These are phyloP conservation scores for Pelobates cultripes DNA, from an alignment of 2,797 vertebrate genomes.

Conservation along the genomic window DNA sequence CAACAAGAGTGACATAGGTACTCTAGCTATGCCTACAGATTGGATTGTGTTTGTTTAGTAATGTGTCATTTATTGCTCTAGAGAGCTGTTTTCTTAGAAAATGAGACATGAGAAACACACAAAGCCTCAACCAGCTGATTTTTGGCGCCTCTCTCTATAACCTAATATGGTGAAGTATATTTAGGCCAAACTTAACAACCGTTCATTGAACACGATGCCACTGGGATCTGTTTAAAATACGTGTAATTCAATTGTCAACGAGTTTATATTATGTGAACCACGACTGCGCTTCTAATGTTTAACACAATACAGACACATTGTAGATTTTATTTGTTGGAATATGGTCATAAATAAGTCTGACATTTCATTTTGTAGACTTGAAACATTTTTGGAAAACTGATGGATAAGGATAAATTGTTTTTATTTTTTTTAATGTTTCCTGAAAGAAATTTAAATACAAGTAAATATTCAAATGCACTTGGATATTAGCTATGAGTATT, in stretches of 20 bases:
- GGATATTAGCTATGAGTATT: no score
- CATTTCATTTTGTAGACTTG: constrained; percentile 19
- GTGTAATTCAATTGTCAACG: constrained; percentile 48
- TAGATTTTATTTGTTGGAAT: neutral
- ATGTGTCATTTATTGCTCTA: constrained; percentile 57
- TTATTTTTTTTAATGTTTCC: no score
- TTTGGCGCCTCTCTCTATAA: constrained; percentile 69
- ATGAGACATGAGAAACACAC: constrained; percentile 4
- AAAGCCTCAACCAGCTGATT: constrained; percentile 38
- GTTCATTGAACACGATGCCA: constrained; percentile 64
- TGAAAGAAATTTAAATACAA: no score
- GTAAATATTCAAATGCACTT: no score
- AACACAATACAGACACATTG: constrained; percentile 61
- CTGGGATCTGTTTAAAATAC: constrained; percentile 66
- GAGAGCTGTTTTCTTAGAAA: constrained; percentile 51
- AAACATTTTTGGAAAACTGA: neutral
- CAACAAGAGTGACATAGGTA: neutral
- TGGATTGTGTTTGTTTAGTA: constrained; percentile 59
- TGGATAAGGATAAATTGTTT: no score
- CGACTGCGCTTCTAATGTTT: constrained; percentile 54
- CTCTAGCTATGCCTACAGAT: constrained; percentile 3
- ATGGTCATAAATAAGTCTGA: constrained; percentile 50
- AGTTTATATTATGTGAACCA: constrained; percentile 43
- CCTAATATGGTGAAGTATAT: constrained; percentile 80
- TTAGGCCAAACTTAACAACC: constrained; percentile 72